A percentile compares a stretch with the other conserved stretches of the same genome.
These are phyloP conservation scores for Meda fulgida DNA, from an alignment of 2,797 vertebrate species.

Conservation along the genomic window DNA sequence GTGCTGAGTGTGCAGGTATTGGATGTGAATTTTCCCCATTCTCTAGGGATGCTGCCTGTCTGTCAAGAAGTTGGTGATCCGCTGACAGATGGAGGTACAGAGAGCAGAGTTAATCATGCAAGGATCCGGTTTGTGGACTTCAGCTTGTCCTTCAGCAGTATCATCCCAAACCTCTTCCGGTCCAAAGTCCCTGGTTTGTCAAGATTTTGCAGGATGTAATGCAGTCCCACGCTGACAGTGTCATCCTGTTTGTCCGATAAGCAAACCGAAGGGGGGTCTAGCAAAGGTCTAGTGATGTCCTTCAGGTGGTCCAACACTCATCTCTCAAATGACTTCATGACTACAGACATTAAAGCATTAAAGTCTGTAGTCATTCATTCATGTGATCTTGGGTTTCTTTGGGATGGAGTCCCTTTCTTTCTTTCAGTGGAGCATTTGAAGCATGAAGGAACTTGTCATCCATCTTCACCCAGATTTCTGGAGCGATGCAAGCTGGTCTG, in stretches of 20 bases:
- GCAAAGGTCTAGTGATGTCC: neutral
- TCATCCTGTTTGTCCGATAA: neutral
- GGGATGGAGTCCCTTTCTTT: too few relatives aligned
- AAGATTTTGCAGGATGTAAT: neutral
- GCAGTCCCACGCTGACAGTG: neutral
- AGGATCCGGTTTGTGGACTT: too few relatives aligned
- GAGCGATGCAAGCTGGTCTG: too few relatives aligned
- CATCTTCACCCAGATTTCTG: too few relatives aligned
- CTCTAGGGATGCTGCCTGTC: neutral
- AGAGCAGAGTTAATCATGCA: neutral
- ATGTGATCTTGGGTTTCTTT: too few relatives aligned
- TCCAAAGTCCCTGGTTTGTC: neutral
- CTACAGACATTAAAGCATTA: too few relatives aligned
- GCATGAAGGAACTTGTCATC: too few relatives aligned
- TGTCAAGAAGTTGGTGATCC: neutral
- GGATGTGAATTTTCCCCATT: neutral
- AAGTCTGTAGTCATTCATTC: neutral
- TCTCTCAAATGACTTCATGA: too few relatives aligned
- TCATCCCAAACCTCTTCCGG: too few relatives aligned
- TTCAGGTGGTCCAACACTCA: too few relatives aligned
- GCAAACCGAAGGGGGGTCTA: neutral
- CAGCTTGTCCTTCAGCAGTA: too few relatives aligned
- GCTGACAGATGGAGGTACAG: neutral
- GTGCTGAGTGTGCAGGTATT: neutral
- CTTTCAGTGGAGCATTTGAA: too few relatives aligned